Conservation (phyloP, 1,140 invertebrate genomes). For the Pemphigus obesinymphae region DNA sequence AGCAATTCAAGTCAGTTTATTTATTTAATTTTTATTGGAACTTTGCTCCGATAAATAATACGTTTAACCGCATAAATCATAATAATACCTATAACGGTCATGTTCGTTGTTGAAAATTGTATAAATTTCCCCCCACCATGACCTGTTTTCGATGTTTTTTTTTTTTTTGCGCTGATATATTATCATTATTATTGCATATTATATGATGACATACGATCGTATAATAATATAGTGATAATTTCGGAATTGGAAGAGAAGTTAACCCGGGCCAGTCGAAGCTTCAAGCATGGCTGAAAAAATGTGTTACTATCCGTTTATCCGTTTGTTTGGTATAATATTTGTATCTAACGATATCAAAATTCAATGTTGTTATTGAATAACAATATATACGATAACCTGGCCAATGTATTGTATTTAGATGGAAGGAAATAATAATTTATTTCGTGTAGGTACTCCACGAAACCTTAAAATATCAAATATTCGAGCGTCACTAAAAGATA, state of each 20-base stretch:
- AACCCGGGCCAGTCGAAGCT: background rate
- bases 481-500: too few relatives aligned
- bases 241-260: background rate
- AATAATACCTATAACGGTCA: background rate
- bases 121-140: background rate
- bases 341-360: background rate
- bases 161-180: too few relatives aligned
- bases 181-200: background rate
- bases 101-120: background rate
- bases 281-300: background rate
- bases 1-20: too few relatives aligned
- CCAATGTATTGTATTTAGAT: background rate
- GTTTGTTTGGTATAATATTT: background rate
- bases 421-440: background rate
- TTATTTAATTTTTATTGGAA: background rate
- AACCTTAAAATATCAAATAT: too few relatives aligned
- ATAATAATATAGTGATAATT: background rate
- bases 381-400: background rate
- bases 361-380: background rate
- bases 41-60: background rate
- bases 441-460: too few relatives aligned
- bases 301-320: background rate
- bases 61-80: background rate
- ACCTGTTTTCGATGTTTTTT: background rate
- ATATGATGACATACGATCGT: background rate